A percentile compares a stretch with the other conserved stretches of the same genome.
phyloP scores from a whole-genome alignment of 2,888 invertebrate species.

The Epinotia brunnichana region DNA sequence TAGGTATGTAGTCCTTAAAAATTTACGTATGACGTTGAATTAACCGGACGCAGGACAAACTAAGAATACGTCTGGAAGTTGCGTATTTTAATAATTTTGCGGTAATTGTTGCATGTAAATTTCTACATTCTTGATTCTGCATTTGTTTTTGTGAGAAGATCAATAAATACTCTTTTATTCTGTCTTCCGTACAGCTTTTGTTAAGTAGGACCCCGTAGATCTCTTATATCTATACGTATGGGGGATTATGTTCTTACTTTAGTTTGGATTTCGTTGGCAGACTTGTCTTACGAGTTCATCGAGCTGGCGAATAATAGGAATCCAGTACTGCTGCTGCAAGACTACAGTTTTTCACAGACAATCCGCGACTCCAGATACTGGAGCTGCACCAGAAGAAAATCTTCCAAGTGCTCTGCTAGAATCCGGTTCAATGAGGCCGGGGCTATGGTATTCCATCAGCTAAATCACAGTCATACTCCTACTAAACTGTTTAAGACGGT shows the following conservation, averaged over 20 bases:
- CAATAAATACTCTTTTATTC: not conserved
- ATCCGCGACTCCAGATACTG: conserved; percentile 47
- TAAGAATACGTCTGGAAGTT: not conserved
- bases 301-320: conserved; percentile 45
- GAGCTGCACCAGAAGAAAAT: conserved; percentile 46
- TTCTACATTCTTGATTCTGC: not conserved
- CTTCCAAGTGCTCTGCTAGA: conserved; percentile 45
- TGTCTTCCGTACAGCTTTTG: not conserved
- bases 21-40: no score
- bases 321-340: conserved; percentile 48
- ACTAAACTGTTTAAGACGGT: conserved; percentile 16
- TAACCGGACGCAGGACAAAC: no score
- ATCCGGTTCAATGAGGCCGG: conserved; percentile 42
- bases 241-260: not conserved
- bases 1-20: no score
- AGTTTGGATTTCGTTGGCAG: conserved; percentile 26
- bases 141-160: not conserved
- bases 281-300: conserved; percentile 45
- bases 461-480: conserved; percentile 29
- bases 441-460: not conserved
- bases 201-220: not conserved
- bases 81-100: not conserved
- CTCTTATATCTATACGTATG: not conserved
- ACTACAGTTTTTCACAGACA: conserved; percentile 47
- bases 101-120: not conserved